Base-by-base conservation (phyloP, 2,797 vertebrate genomes). In the Eulemur albifrons region DNA sequence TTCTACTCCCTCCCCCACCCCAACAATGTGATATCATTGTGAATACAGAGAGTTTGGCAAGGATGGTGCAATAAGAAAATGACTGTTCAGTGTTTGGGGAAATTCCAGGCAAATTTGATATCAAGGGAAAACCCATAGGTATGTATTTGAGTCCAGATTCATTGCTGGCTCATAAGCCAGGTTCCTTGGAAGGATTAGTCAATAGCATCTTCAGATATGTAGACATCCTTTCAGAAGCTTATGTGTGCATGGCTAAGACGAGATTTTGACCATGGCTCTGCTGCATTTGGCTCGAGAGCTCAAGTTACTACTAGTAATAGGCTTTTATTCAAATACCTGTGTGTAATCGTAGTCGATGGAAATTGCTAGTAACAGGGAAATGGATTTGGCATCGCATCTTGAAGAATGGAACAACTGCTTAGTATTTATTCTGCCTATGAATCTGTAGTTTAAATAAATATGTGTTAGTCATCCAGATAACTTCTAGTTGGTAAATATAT, bases 251-350 rank as follows among this genome's bases (percentile, higher is more conserved):
- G 5, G 4, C 67, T 45, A 14, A 90, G 70, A 92, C 70, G 59
- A 97, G 67, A 83, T 59, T 90, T 91, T 94, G 79, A 93, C 38
- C 23, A 45, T 12, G 17, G 61, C 90, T 92, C 57, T 82, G 87
- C 65, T 79, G 59, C 69, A 54, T 92, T 95, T 92, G 83, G 85
- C 92, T 93, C 12, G 0, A 67, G 35, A 89, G 84, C 92, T 97
- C 87, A 88, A 82, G 91, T 96, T 97, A 93, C 94, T 96, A 76
- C n/a, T 72, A 90, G 94, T 88, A 85, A 90, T 85, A 96, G 92
- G 96, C 90, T 94, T 97, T 94, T 97, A 96, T 96, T 98, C 95
- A 98, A 97, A 59, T 96, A 94, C 96, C 91, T 96, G 91, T 86
- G 81, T 79, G 77, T 96, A 93, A 94, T 94, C 96, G 54, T 38